phyloP scores from a whole-genome alignment of 2,888 invertebrate genomes.

The Elgonia sp. region DNA sequence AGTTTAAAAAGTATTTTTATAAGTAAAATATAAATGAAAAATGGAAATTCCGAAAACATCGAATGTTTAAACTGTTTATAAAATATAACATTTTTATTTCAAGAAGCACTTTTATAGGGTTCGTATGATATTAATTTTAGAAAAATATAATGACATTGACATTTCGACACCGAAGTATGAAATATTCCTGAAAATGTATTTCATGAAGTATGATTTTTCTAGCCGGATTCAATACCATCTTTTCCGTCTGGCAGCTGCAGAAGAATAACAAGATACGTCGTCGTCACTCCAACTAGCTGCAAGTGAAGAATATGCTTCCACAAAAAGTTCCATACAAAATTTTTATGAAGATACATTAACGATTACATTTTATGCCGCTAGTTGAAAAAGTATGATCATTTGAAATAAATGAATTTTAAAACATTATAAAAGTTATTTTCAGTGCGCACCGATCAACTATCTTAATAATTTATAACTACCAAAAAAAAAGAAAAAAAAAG shows the following conservation, averaged over 20 bases:
- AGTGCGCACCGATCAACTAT: too few species aligned
- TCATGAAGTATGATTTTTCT: constrained; percentile 42
- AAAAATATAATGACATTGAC: constrained; percentile 19
- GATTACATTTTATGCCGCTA: constrained; percentile 6
- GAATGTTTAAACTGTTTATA: not conserved
- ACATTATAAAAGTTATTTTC: too few species aligned
- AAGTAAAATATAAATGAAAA: too few species aligned
- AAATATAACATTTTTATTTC: not conserved
- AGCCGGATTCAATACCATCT: constrained; percentile 65
- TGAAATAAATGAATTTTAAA: too few species aligned
- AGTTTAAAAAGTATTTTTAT: too few species aligned
- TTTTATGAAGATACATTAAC: constrained; percentile 33
- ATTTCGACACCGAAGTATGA: constrained; percentile 7
- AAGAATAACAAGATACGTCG: constrained; percentile 84
- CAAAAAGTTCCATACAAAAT: constrained; percentile 19
- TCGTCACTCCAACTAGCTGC: constrained; percentile 82
- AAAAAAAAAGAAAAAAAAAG: too few species aligned
- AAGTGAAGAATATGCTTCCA: constrained; percentile 52
- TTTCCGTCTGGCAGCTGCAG: constrained; percentile 81
- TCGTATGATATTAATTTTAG: not conserved
- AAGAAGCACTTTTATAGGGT: not conserved
- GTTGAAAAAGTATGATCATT: not conserved
- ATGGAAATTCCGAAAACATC: too few species aligned
- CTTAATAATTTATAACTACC: too few species aligned
- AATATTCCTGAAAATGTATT: constrained; percentile 35